These are phyloP conservation scores for Ganaspis sp. DNA, from an alignment of 1,140 invertebrate species.

Conservation along the genomic window DNA sequence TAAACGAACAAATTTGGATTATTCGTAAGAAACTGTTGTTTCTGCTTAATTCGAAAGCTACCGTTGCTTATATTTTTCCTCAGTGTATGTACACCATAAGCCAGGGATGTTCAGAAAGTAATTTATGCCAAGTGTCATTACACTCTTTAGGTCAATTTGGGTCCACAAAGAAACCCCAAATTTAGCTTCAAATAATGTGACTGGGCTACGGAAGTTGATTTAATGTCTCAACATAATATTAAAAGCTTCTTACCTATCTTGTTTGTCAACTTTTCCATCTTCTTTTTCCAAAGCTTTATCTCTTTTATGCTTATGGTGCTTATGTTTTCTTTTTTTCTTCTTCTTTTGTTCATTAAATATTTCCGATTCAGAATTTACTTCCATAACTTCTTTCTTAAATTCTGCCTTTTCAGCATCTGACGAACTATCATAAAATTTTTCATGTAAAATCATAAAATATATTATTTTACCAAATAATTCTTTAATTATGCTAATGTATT, in stretches of 20 bases:
- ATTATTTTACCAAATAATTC: neutral
- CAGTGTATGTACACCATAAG: too few species aligned
- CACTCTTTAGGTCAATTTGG: too few species aligned
- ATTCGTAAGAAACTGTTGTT: too few species aligned
- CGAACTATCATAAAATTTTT: slow-evolving; percentile 53
- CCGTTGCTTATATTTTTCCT: too few species aligned
- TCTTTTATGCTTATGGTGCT: slow-evolving; percentile 78
- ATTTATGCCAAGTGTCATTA: too few species aligned
- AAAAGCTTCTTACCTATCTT: slow-evolving; percentile 60
- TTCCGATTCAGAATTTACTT: slow-evolving; percentile 65
- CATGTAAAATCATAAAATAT: neutral
- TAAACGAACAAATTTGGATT: too few species aligned
- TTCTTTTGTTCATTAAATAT: slow-evolving; percentile 68
- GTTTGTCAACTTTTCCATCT: slow-evolving; percentile 65
- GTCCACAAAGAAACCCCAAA: too few species aligned
- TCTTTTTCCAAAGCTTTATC: slow-evolving; percentile 72
- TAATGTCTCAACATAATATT: too few species aligned
- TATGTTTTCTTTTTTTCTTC: slow-evolving; percentile 78
- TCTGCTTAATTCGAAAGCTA: too few species aligned
- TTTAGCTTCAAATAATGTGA: too few species aligned
- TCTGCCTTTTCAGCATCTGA: slow-evolving; percentile 70
- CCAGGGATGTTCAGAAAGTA: too few species aligned
- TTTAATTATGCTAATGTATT: neutral
- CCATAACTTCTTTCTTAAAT: slow-evolving; percentile 60
- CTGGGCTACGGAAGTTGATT: too few species aligned